Conservation (phyloP, 2,888 invertebrate genomes). For the Yponomeuta plumbellus region DNA sequence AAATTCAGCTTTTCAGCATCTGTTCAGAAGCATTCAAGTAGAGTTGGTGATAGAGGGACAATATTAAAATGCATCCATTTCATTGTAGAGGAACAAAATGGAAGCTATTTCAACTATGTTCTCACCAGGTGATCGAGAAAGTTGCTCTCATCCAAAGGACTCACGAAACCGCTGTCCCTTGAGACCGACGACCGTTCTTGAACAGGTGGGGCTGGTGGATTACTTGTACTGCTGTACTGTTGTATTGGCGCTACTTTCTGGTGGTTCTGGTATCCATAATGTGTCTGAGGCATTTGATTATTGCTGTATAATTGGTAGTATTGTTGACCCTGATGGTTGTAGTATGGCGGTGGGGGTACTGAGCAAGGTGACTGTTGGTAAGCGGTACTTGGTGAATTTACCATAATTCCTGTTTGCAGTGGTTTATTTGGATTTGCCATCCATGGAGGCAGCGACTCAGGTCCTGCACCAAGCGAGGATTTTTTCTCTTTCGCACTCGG, state of each 20-base stretch:
- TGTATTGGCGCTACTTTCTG: not conserved
- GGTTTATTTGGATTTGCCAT: no score
- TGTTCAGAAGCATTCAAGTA: not conserved
- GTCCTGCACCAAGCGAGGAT: no score
- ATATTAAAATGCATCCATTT: not conserved
- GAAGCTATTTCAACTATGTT: not conserved
- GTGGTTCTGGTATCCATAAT: not conserved
- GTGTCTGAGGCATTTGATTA: not conserved
- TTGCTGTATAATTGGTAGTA: not conserved
- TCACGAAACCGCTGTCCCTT: constrained; percentile 38
- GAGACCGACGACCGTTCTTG: constrained; percentile 30
- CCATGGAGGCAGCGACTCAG: no score
- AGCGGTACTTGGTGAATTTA: not conserved
- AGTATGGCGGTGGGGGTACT: not conserved
- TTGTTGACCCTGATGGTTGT: not conserved
- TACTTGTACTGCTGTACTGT: not conserved
- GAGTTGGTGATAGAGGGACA: not conserved
- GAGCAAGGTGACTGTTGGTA: not conserved
- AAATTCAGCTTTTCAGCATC: no score
- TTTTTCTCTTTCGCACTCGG: no score
- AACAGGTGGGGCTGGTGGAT: not conserved
- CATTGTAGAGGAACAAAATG: not conserved
- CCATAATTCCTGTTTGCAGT: not conserved
- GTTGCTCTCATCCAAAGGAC: constrained; percentile 28
- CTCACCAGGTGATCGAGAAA: constrained; percentile 8